A percentile compares a stretch with the other conserved stretches of the same genome.
phyloP scores from a whole-genome alignment of 2,113 vertebrate species.

The Ceyx cyanopectus region DNA sequence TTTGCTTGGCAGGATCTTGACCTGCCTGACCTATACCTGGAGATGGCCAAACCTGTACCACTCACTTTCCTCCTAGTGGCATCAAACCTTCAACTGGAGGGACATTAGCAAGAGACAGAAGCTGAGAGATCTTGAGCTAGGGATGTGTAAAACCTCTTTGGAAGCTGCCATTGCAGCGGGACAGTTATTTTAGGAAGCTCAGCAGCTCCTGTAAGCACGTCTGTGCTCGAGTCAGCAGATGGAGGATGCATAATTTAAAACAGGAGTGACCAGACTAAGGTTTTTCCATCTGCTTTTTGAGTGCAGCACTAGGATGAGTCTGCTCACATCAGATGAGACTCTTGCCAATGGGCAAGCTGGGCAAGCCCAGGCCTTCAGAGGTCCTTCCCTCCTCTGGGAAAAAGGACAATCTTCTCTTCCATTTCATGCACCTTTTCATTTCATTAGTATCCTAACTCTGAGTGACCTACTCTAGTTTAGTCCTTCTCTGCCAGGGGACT shows the following conservation, averaged over 20 bases:
- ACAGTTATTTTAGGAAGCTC: background rate
- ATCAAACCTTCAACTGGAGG: background rate
- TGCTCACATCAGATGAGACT: background rate
- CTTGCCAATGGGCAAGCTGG: background rate
- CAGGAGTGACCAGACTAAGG: constrained; percentile 32
- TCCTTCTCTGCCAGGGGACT: no score
- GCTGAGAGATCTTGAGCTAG: background rate
- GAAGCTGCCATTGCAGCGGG: background rate
- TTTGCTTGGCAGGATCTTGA: background rate
- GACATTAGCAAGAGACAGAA: background rate
- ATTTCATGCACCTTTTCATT: background rate
- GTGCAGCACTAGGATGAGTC: background rate
- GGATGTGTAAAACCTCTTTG: background rate
- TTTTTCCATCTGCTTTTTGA: constrained; percentile 17
- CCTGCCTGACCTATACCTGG: background rate
- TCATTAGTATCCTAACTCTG: background rate
- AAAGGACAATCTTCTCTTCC: background rate
- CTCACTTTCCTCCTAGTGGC: background rate
- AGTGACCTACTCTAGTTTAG: no score
- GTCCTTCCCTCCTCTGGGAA: background rate
- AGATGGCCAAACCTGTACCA: background rate
- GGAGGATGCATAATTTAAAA: constrained; percentile 59
- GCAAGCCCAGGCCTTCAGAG: background rate
- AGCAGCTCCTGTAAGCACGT: background rate
- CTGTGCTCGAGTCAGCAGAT: constrained; percentile 45